Base-by-base conservation (phyloP, 2,113 vertebrate genomes). In the Edolisoma coerulescens region DNA sequence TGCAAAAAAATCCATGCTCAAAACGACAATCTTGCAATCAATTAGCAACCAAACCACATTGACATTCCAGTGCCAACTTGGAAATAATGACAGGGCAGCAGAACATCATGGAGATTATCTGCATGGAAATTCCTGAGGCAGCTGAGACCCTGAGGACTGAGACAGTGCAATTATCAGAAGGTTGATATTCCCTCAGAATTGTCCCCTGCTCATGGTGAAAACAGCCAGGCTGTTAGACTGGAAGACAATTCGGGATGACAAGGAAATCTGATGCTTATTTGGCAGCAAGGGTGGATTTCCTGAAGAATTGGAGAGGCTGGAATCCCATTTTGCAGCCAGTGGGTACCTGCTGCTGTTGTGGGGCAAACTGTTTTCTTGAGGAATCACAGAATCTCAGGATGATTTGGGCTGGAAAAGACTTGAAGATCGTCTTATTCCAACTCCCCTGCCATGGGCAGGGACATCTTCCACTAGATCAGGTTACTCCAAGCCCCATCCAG, bases 371-470 rank as follows among this genome's bases (percentile, higher is more conserved):
- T 42, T 82, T 76, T 33, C 47, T 54, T 90, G 3, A 68, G 16
- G 35, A 30, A 44, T 57, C 28, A 9, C 8, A 32, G 59, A 52
- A 42, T 50, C 7, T 28, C 37, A 28, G 41, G 42, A 30, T n/a
- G 42, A 16, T 71, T 78, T 28, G 33, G 3, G 15, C 21, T 67
- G 60, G 37, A 52, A 74, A 7, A 37, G 22, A 14, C 7, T 44
- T 39, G 13, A 37, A 57, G 15, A 13, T 33, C 32, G 6, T 23
- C 3, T 37, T 18, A 16, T 50, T 33, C 37, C 42, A 37, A 33
- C 1, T 0, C 7, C 9, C 6, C 18, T 65, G 18, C 35, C 22
- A 35, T 0, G 0, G 18, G 21, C 50, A 73, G 15, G 26, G 32
- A 28, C 37, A 50, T 6, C 10, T 57, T 35, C 26, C 15, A 13